Base-by-base conservation (phyloP, 2,113 vertebrate species). In the Chaetodon trifascialis region DNA sequence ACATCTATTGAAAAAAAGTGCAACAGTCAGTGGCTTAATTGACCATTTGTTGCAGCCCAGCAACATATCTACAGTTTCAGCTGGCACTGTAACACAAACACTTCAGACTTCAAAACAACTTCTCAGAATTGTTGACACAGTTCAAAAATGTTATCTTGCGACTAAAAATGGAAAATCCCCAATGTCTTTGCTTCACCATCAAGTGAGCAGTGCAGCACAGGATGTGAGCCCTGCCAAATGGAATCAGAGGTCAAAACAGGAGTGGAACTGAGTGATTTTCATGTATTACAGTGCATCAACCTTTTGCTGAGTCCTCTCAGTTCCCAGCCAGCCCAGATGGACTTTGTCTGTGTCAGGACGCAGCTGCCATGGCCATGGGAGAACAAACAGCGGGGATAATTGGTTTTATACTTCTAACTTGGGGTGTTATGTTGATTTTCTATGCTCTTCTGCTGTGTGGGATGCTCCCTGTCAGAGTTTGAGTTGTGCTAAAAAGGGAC, bases 291-390 rank as follows among this genome's bases (percentile, higher is more conserved):
- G 69, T 75, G 72, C 66, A 78, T 73, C 30, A 68, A 47, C 84
- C 72, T 85, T 89, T 78, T 54, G 49, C 67, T 49, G 75, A 67
- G 78, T 82, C 64, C 23, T 73, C 56, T 66, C 15, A 19, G 69
- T 78, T 84, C 69, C 81, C 78, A 83, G 62, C 36, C 68, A 38
- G 73, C 1, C 62, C 89, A 82, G 84, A 91, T 87, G 76, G 70
- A 72, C 54, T 42, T 30, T 70, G 80, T 88, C 76, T 75, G 19
- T 82, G 80, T 74, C 74, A 60, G 54, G 81, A 76, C 63, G 60
- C 83, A 91, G 89, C 89, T 92, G 89, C 70, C 21, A 49, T 58
- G 67, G 76, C 77, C 73, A 73, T 88, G 83, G 82, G 80, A 86
- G 69, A 84, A 80, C 51, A 40, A 11, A 60, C 68, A 83, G 66